These are phyloP conservation scores for Coregonus ussuriensis DNA, from an alignment of 2,797 vertebrate genomes.

Conservation along the genomic window DNA sequence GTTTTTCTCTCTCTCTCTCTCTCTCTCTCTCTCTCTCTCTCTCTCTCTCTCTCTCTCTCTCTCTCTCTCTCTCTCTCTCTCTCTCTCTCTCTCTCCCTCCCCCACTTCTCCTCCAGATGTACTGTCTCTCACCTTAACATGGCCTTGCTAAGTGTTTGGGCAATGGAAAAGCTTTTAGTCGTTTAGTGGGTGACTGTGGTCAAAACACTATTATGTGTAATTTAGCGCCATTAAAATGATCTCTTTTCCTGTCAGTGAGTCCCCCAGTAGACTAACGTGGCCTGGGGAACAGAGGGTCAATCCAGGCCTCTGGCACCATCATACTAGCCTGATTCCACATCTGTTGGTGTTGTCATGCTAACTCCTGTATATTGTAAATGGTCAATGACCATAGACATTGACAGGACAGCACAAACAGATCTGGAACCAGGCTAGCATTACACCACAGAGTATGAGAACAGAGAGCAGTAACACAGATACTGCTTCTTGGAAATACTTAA, in stretches of 20 bases:
- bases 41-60: neutral
- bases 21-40: neutral
- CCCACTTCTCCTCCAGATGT: conserved; percentile 12
- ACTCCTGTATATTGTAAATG: neutral
- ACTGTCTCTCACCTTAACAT: conserved; percentile 33
- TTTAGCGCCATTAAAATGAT: conserved; percentile 42
- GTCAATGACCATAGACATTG: neutral
- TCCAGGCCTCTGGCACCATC: neutral
- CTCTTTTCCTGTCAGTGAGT: conserved; percentile 25
- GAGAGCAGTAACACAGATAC: neutral
- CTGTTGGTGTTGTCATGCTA: neutral
- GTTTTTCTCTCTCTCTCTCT: neutral
- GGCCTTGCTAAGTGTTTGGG: conserved; percentile 42
- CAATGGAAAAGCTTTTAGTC: conserved; percentile 58
- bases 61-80: neutral
- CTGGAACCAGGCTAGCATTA: neutral
- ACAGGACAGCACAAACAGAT: neutral
- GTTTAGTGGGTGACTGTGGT: conserved; percentile 32
- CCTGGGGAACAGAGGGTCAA: neutral
- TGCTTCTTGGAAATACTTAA: no score
- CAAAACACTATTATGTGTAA: conserved; percentile 45
- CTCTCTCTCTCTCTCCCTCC: neutral
- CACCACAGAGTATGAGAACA: neutral
- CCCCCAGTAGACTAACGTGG: neutral
- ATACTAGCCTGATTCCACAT: neutral